Base-by-base conservation (phyloP, 2,113 vertebrate genomes). In the Chlamydotis undulata region DNA sequence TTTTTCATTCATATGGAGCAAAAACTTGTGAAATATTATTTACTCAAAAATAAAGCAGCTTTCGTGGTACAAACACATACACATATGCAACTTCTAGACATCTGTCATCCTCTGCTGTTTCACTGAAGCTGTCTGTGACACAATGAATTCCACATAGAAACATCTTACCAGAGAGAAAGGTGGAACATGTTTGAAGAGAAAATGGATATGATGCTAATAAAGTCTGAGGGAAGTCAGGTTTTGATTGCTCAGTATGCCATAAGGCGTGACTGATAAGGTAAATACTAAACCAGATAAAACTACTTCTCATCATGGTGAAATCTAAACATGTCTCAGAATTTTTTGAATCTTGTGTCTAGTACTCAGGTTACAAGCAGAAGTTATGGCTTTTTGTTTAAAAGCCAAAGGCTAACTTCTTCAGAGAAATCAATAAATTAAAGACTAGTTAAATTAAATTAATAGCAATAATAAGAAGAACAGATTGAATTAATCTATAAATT, bases 311-410 rank as follows among this genome's bases (percentile, higher is more conserved):
- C 15, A 12, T 26, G 15, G 50, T 63, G 24, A 79, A 73, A 60
- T 65, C 33, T n/a, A 9, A 43, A 14, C 4, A 17, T 65, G 11
- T 67, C 33, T 90, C 39, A 49, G 45, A 69, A 5, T 69, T 76
- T 57, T 90, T 83, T 17, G 0, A 35, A 25, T 71, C 39, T 60
- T 5, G 0, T 55, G 8, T 5, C 19, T 35, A 16, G 18, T 28
- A 41, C 9, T 39, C 26, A 63, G 6, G 4, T 81, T 80, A n/a
- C 12, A 80, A 75, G 14, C 2, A 78, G 56, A 67, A 18, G 3
- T 78, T 89, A 4, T 0, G 4, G 24, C 19, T 10, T 75, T 80
- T 64, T 67, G 6, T 63, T 43, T 61, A 69, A 87, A 83, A 86
- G 9, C 10, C 24, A 43, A 65, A 81, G 25, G 11, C 19, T 49